phyloP scores from a whole-genome alignment of 2,797 vertebrate species.

The Sardinella longiceps region DNA sequence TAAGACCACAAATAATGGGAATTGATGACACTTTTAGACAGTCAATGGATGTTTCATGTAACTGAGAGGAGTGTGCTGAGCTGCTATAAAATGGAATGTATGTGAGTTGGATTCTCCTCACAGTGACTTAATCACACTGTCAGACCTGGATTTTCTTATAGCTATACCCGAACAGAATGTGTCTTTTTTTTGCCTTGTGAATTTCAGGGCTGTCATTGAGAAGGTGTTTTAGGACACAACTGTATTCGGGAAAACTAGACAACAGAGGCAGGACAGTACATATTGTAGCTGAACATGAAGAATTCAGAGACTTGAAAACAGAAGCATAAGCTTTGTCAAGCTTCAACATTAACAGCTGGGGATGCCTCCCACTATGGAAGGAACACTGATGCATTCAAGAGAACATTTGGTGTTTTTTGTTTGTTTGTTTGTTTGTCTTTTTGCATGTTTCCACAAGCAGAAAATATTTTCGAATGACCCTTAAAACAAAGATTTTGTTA shows the following conservation, averaged over 20 bases:
- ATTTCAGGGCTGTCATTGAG: not conserved
- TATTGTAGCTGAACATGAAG: constrained; percentile 52
- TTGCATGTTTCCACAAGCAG: not conserved
- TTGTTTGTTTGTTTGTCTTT: not conserved
- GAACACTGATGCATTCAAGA: not conserved
- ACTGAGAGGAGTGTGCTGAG: not conserved
- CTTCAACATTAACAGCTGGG: constrained; percentile 52
- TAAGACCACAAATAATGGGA: not conserved
- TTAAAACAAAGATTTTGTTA: not conserved
- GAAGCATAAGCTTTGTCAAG: constrained; percentile 63
- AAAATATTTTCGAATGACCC: not conserved
- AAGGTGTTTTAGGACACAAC: not conserved
- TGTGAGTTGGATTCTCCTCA: not conserved
- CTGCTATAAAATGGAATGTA: not conserved
- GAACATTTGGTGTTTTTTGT: not conserved
- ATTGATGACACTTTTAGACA: constrained; percentile 2
- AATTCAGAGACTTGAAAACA: constrained; percentile 62
- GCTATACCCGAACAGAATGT: not conserved
- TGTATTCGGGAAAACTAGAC: not conserved
- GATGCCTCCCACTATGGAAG: constrained; percentile 43
- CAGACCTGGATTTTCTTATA: no score
- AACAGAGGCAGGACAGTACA: not conserved
- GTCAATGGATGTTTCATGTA: not conserved
- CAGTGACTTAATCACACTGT: not conserved
- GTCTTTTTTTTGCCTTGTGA: not conserved